phyloP scores from a whole-genome alignment of 2,888 invertebrate genomes.

The Trimorus sp. region DNA sequence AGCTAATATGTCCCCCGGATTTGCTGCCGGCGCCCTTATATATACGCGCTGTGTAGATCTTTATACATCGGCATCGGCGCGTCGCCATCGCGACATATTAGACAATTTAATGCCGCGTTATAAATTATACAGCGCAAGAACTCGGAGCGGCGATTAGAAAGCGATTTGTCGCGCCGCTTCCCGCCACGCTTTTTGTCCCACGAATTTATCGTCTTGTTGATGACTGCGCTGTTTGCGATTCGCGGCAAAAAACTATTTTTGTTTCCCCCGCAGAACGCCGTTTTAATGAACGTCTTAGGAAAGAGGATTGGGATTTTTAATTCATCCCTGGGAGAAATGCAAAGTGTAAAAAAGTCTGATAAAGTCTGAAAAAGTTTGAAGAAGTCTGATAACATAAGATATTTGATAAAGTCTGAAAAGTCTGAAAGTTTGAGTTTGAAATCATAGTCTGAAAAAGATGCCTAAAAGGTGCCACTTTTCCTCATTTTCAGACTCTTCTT shows the following conservation, averaged over 20 bases:
- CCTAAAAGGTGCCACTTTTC: no score
- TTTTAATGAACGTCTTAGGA: no score
- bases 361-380: no score
- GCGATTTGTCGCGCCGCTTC: slow-evolving; percentile 70
- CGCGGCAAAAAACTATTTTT: not conserved
- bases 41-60: slow-evolving; percentile 40
- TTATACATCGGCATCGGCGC: slow-evolving; percentile 67
- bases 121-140: slow-evolving; percentile 77
- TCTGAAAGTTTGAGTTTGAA: no score
- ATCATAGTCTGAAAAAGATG: no score
- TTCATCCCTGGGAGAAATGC: no score
- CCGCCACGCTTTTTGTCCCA: slow-evolving; percentile 40
- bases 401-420: no score
- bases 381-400: no score
- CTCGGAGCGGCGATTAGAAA: slow-evolving; percentile 72
- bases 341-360: no score
- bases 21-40: slow-evolving; percentile 9
- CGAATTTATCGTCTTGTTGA: slow-evolving; percentile 61
- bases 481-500: no score
- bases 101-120: slow-evolving; percentile 80
- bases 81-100: slow-evolving; percentile 72
- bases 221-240: slow-evolving; percentile 46
- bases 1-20: slow-evolving; percentile 79
- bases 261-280: no score
- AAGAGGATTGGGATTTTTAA: no score